Evolutionary conservation across 2,797 vertebrate species (phyloP).

Genomic region (Phaenicophaeus curvirostris): DNA sequence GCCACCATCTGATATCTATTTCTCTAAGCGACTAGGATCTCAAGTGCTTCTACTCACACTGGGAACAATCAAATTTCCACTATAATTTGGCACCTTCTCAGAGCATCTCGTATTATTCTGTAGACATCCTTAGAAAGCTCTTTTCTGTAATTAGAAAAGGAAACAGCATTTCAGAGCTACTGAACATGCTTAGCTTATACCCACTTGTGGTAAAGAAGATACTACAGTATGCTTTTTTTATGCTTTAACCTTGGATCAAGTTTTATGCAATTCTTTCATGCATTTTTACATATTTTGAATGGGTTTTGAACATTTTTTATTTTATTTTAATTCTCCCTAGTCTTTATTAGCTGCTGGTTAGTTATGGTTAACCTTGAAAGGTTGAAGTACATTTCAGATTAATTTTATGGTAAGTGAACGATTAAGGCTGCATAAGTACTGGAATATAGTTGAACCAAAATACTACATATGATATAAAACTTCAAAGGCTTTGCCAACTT

Average conservation of each 20-base stretch:
- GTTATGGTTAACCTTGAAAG: background rate
- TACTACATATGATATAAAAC: background rate
- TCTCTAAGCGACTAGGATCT: background rate
- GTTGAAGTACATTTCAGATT: background rate
- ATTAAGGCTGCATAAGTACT: background rate
- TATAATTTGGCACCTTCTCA: constrained; percentile 14
- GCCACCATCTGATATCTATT: background rate
- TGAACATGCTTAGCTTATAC: background rate
- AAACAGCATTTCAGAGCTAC: background rate
- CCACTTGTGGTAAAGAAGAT: background rate
- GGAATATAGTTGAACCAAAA: background rate
- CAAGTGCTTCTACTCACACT: background rate
- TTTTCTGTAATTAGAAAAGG: constrained; percentile 35
- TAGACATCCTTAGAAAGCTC: constrained; percentile 32
- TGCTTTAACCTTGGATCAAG: background rate
- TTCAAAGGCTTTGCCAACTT: background rate
- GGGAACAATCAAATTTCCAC: constrained; percentile 13
- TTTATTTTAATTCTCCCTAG: background rate
- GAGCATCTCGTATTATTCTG: constrained; percentile 5
- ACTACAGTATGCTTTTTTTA: background rate
- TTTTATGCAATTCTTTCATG: background rate
- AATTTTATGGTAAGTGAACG: background rate
- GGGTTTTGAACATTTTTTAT: background rate
- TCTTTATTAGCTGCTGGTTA: background rate
- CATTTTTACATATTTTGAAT: background rate